Evolutionary conservation across 2,888 invertebrate genomes (phyloP), one percentile per base, ranked within the genome.

Genomic region (Drosophila differens): DNA sequence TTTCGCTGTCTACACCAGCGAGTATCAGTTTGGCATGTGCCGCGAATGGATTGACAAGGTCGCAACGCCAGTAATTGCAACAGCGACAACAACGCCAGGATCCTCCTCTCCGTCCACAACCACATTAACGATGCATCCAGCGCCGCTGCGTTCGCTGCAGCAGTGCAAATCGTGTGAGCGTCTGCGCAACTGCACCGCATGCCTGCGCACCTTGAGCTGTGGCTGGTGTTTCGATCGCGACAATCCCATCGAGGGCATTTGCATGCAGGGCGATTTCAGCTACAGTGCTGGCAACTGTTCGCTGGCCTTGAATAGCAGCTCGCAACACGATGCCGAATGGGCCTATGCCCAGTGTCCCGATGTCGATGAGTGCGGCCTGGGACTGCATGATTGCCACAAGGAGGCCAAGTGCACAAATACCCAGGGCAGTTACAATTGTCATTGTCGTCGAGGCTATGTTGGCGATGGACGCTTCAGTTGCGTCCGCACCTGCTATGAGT

Each of bases 1-100:
- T 79, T 98, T 99, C 93, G 97, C 98, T n/a, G 97, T 98, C 1
- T 98, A 98, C 93, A 98, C 98, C 10, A 97, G 98, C 81, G 97
- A 98, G 91, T 98, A 97, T 93, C 97, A 98, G 91, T 98, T 98
- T 93, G 99, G 98, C 0, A 95, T 97, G 91, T 99, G 98, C 90
- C 95, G 97, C 47, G 97, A 98, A 92, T 98, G 98, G 98, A 95
- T 98, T 71, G 98, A 98, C 93, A 97, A 97, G 88, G 95, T 96
- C 2, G 95, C 53, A 74, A 64, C 59, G 47, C 6, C 82, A 35
- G 47, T 62, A 33, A 41, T 67, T 37, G 25, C 60, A 25, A 10
- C 65, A 61, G 19, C 55, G 12, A 6, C 55, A 39, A 55, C 66
- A 93, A 94, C 73, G 52, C n/a, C 39, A 74, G 66, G 78, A 39